A percentile compares a stretch with the other conserved stretches of the same genome.
These are phyloP conservation scores for Bombyx mori DNA, from an alignment of 1,140 invertebrate species.

Conservation along the genomic window ASM3026992v2 NC_085107.1:14863001-14863500, in stretches of 20 bases:
- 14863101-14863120: too few relatives aligned
- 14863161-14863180: slow-evolving; percentile 24
- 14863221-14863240: slow-evolving; percentile 18
- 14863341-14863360: slow-evolving; percentile 4
- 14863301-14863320: slow-evolving; percentile 17
- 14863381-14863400: not conserved
- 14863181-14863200: slow-evolving; percentile 24
- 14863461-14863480: too few relatives aligned
- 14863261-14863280: slow-evolving; percentile 15
- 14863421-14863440: not conserved
- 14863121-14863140: too few relatives aligned
- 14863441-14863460: too few relatives aligned
- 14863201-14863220: slow-evolving; percentile 22
- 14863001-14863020: too few relatives aligned
- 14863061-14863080: too few relatives aligned
- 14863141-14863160: slow-evolving; percentile 14
- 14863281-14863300: slow-evolving; percentile 15
- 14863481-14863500: too few relatives aligned
- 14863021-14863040: too few relatives aligned
- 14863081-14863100: too few relatives aligned
- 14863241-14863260: slow-evolving; percentile 16
- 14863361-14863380: slow-evolving; percentile 4
- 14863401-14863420: not conserved
- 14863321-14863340: slow-evolving; percentile 7
- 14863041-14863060: too few relatives aligned